Evolutionary conservation across 2,888 invertebrate species (phyloP).

Genomic region (Pomacea canaliculata): DNA sequence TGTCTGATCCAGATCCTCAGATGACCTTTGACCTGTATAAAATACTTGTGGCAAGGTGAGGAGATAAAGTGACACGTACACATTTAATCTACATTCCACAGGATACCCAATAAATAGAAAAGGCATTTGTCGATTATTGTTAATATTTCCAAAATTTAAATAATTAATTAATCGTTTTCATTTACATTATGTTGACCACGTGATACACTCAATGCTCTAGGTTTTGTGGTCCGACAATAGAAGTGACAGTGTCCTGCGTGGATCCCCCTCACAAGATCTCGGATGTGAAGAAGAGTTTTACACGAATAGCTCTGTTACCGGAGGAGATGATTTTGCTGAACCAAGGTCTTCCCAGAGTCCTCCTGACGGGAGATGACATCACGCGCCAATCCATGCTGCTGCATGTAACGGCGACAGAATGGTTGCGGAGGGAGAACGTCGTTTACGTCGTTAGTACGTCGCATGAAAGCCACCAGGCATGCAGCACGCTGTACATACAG

Average conservation of each 20-base stretch:
- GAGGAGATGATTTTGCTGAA: background rate
- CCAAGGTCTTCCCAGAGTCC: background rate
- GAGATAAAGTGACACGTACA: background rate
- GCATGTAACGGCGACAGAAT: background rate
- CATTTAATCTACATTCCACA: background rate
- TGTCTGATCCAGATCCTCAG: background rate
- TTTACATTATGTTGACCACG: background rate
- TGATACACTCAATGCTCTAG: background rate
- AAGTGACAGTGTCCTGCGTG: background rate
- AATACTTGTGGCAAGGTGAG: background rate
- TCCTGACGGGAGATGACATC: background rate
- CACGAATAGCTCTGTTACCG: background rate
- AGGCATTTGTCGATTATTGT: too few species aligned
- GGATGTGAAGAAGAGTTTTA: background rate
- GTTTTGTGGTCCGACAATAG: background rate
- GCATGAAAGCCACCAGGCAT: background rate
- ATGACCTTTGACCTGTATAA: background rate
- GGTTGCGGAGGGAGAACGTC: background rate
- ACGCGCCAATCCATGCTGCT: background rate
- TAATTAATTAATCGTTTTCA: background rate
- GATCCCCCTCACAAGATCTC: background rate
- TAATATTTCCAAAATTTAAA: too few species aligned
- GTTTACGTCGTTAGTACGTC: background rate
- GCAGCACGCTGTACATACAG: accelerated
- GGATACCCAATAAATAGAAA: too few species aligned